phyloP scores from a whole-genome alignment of 1,140 invertebrate species.

The Elysia chlorotica region DNA sequence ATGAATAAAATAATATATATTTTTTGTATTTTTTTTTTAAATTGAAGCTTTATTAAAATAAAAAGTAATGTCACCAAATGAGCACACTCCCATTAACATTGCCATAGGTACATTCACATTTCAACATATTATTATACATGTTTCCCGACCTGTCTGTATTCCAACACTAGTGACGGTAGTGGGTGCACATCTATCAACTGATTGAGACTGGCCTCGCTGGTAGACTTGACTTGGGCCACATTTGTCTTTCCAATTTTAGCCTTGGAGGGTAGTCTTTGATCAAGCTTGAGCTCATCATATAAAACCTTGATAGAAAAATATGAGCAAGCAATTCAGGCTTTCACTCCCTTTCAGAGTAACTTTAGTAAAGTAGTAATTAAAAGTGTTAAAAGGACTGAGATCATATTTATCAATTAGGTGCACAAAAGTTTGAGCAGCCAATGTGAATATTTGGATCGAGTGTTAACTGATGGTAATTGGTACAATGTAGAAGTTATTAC shows the following conservation, averaged over 20 bases:
- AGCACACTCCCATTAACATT: too few species aligned
- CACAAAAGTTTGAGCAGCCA: not conserved
- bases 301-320: slow-evolving; percentile 55
- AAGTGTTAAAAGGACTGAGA: not conserved
- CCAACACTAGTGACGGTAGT: slow-evolving; percentile 66
- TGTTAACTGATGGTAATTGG: not conserved
- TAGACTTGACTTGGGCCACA: slow-evolving; percentile 65
- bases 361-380: not conserved
- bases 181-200: slow-evolving; percentile 62
- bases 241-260: slow-evolving; percentile 62
- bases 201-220: slow-evolving; percentile 65
- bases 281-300: slow-evolving; percentile 67
- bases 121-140: too few species aligned
- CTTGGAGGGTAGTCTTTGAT: slow-evolving; percentile 59
- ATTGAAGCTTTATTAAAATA: too few species aligned
- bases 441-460: not conserved
- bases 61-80: too few species aligned
- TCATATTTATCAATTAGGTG: not conserved
- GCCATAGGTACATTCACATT: too few species aligned
- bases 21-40: too few species aligned
- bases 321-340: not conserved
- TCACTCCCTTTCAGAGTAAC: not conserved
- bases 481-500: too few species aligned
- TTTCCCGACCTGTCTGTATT: slow-evolving; percentile 46
- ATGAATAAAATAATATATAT: too few species aligned